Percentiles rank a stretch among this genome's conserved stretches.
Evolutionary conservation across 1,140 invertebrate genomes (phyloP).

Genomic region (Diabrotica undecimpunctata): DNA sequence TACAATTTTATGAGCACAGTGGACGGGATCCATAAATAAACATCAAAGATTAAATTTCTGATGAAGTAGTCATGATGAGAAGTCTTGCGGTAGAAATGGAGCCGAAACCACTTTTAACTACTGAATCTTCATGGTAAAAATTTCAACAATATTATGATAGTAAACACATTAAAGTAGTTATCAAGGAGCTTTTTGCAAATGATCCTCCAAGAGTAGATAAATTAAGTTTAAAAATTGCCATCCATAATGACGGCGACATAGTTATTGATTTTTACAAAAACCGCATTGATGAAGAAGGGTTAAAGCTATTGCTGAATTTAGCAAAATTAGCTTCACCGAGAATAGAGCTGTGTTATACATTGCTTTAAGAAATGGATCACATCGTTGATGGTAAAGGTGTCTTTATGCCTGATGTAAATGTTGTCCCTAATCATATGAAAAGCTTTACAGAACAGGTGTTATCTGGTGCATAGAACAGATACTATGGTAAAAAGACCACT

Average conservation of each 20-base stretch:
- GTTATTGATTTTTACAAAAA: constrained; percentile 97
- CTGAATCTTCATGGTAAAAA: constrained; percentile 67
- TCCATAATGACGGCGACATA: constrained; percentile 82
- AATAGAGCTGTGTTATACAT: constrained; percentile 87
- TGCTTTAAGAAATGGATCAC: constrained; percentile 84
- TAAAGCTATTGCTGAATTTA: constrained; percentile 75
- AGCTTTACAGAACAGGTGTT: constrained; percentile 78
- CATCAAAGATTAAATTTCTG: too few relatives aligned
- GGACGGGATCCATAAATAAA: too few relatives aligned
- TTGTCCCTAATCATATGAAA: constrained; percentile 92
- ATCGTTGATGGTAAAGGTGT: constrained; percentile 87
- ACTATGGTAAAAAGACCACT: constrained; percentile 91
- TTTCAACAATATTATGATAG: constrained; percentile 67
- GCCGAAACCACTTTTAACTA: constrained; percentile 48
- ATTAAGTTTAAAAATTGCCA: constrained; percentile 70
- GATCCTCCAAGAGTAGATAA: constrained; percentile 76
- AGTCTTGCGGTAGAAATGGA: constrained; percentile 25
- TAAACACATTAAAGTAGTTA: constrained; percentile 68
- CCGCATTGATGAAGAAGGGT: constrained; percentile 74
- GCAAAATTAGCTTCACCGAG: constrained; percentile 99
- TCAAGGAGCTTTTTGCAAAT: constrained; percentile 70
- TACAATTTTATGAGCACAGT: too few relatives aligned
- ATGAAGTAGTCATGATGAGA: too few relatives aligned
- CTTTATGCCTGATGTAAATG: constrained; percentile 91
- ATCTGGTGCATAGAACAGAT: constrained; percentile 68